Evolutionary conservation across 64 coral and sea anemone genomes (phyloP).

Genomic region (Platygyra sinensis): DNA sequence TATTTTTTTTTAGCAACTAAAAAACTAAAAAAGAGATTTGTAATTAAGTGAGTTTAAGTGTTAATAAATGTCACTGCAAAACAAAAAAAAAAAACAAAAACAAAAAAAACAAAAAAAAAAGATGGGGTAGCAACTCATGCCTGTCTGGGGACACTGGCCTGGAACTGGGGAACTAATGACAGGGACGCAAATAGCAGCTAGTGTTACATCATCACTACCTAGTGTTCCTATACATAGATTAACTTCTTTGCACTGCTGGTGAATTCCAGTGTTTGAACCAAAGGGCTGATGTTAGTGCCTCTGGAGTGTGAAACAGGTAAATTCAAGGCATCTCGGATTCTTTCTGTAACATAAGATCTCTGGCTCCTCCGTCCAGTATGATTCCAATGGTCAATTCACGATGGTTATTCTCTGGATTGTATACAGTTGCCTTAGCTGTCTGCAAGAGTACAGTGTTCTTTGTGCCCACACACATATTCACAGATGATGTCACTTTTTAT

Average conservation of each 20-base stretch:
- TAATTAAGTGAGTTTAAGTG: too few species aligned
- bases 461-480: slow-evolving; percentile 27
- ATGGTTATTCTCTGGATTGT: background rate
- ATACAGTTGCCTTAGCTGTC: slow-evolving; percentile 43
- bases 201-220: slow-evolving; percentile 12
- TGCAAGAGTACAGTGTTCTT: slow-evolving; percentile 49
- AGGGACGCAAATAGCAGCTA: slow-evolving; percentile 38
- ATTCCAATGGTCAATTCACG: too few species aligned
- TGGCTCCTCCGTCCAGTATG: slow-evolving; percentile 53
- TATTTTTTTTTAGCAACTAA: too few species aligned
- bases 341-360: slow-evolving; percentile 48
- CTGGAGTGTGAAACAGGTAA: slow-evolving; percentile 37
- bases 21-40: too few species aligned
- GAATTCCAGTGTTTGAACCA: slow-evolving; percentile 31
- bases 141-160: slow-evolving; percentile 14
- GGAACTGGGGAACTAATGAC: slow-evolving; percentile 32
- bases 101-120: too few species aligned
- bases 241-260: slow-evolving; percentile 17
- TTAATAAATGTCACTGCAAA: too few species aligned
- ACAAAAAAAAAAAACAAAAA: too few species aligned
- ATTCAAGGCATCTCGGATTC: slow-evolving; percentile 44
- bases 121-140: too few species aligned
- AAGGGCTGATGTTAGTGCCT: slow-evolving; percentile 56
- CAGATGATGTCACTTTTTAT: slow-evolving; percentile 14
- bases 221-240: slow-evolving; percentile 5